Base-by-base conservation (phyloP, 2,797 vertebrate species). In the Cercopithecus hamlyni region DNA sequence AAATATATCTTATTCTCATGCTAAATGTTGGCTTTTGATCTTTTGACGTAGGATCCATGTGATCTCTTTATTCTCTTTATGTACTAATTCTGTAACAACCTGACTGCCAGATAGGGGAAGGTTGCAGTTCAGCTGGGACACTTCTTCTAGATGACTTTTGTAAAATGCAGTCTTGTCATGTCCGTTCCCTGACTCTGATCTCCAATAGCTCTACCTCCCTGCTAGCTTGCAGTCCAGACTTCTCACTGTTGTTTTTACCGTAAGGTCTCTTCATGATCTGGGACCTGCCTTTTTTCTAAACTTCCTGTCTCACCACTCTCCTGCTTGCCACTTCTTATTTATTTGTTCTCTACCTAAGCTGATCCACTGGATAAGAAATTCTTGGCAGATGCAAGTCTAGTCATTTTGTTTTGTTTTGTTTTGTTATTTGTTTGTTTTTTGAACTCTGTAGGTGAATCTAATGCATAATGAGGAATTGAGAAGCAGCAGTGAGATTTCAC, bases 161-260 rank as follows among this genome's bases (percentile, higher is more conserved):
- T 64, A 17, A 70, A 72, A 9, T 9, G 26, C 43, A 55, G 0
- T 11, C 3, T 41, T 19, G 7, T 11, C 1, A 7, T 20, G 10
- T 57, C 52, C 27, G 19, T 10, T 64, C 39, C 26, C 14, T 27
- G 27, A 58, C 22, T 45, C 4, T 7, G 10, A 30, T 45, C n/a
- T 58, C 24, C 30, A 12, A 0, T 12, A n/a, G 26, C 64, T 75
- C 43, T n/a, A 24, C 14, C 19, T 27, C 50, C 75, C 26, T 39
- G 5, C 15, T 36, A 20, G 27, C 70, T 15, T 20, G 3, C 14
- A 87, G 67, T 57, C 81, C 45, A 27, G 4, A 57, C 24, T 57
- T 39, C 85, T 70, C 36, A 20, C 30, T 24, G 1, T 11, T 41
- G 39, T 79, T 50, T 52, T 52, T 11, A n/a, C 27, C n/a, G 0